These are phyloP conservation scores for Lepidotrigona ventralis DNA, from an alignment of 1,140 invertebrate species.

Conservation along the genomic window DNA sequence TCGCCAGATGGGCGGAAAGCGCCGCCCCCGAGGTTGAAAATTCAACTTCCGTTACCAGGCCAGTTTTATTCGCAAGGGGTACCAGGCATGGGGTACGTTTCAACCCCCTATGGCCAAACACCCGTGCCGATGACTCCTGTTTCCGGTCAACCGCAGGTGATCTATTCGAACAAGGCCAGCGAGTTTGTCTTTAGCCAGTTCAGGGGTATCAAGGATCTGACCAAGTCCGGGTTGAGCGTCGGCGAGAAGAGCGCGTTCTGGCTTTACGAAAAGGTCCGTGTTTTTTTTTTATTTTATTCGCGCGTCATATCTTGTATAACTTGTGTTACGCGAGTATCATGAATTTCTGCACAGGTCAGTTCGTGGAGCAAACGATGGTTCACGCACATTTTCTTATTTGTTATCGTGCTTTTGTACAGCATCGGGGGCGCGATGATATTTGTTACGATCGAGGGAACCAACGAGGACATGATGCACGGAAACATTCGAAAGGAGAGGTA, in stretches of 20 bases:
- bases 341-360: conserved; percentile 79
- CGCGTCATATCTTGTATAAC: neutral
- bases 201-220: conserved; percentile 88
- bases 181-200: conserved; percentile 89
- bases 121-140: conserved; percentile 79
- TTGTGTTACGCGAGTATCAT: neutral
- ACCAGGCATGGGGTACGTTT: conserved; percentile 70
- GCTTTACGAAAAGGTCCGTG: conserved; percentile 85
- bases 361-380: conserved; percentile 91
- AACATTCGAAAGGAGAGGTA: conserved; percentile 80
- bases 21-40: conserved; percentile 78
- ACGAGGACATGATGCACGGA: conserved; percentile 80
- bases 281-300: no score
- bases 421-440: conserved; percentile 89
- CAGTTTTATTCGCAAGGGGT: conserved; percentile 73
- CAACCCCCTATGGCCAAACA: conserved; percentile 77
- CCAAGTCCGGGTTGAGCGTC: conserved; percentile 88
- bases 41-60: conserved; percentile 81
- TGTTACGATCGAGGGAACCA: conserved; percentile 85
- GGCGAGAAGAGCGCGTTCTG: conserved; percentile 91
- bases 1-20: conserved; percentile 70
- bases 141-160: conserved; percentile 77
- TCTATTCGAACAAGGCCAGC: conserved; percentile 84
- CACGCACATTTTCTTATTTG: conserved; percentile 91
- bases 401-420: conserved; percentile 89